Base-by-base conservation (phyloP, 2,888 invertebrate genomes). In the Eupeodes luniger region DNA sequence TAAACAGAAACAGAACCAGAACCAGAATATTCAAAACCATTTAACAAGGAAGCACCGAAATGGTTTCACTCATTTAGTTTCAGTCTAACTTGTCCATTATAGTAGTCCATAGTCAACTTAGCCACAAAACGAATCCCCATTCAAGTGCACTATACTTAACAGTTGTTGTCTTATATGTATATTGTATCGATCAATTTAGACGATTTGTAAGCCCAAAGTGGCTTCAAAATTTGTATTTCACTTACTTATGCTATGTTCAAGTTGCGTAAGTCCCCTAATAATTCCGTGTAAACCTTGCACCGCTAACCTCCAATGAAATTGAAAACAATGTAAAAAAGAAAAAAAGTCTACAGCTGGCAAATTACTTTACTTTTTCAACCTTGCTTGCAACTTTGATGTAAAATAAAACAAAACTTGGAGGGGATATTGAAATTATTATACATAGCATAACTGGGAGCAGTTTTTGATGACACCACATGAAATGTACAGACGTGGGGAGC, bases 251-350 rank as follows among this genome's bases (percentile, higher is more conserved):
- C 51, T 70, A 44, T 81, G 72, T 77, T 74, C 57, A 14, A 85
- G 74, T 81, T 81, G 72, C 69, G 81, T 83, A 87, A 87, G 74
- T 34, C 72, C 47, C 12, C 67, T 72, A 83, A 80, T 83, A 83
- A 87, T 87, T 87, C 87, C 83, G 62, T 87, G 80, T 87, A 80
- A 80, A 83, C 87, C 83, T 87, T 87, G 80, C 83, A 76, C 76
- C 75, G 64, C 57, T 81, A 79, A 83, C 87, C 87, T 87, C 80
- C 66, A 74, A 77, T 74, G 83, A 87, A 87, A 87, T 69, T 67
- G 83, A 87, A 87, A 87, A 80, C 57, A 70, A 14, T 9, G 44
- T 55, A 16, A 34, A 72, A 47, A 72, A 74, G 36, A 82, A 57
- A 51, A 57, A 55, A 49, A 40, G 9, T 40, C 27, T 44, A 55